Percentiles rank a stretch among this genome's conserved stretches.
These are phyloP conservation scores for Glyptemys insculpta DNA, from an alignment of 2,797 vertebrate species.

Conservation along the genomic window DNA sequence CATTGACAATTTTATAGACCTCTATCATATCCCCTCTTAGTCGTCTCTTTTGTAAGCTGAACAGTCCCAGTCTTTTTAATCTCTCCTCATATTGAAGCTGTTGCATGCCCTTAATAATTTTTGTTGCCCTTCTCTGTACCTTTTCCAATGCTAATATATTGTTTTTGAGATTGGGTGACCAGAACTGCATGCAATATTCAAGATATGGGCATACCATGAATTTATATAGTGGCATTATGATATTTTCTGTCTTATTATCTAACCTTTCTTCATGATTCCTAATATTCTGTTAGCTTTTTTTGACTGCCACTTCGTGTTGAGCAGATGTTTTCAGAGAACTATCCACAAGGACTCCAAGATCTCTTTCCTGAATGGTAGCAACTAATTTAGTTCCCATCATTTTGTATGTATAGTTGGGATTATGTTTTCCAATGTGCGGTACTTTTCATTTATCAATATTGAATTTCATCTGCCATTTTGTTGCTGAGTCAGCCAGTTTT, in stretches of 20 bases:
- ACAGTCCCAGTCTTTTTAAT: neutral
- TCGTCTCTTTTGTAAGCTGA: neutral
- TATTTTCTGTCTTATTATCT: neutral
- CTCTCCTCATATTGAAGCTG: neutral
- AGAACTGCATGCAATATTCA: neutral
- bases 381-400: neutral
- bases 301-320: neutral
- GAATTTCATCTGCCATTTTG: neutral
- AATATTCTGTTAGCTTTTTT: neutral
- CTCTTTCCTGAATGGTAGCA: neutral
- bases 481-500: neutral
- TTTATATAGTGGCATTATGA: neutral
- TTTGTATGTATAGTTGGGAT: neutral
- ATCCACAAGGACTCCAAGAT: neutral
- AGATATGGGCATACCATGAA: neutral
- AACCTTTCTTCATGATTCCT: neutral
- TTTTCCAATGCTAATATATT: neutral
- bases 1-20: neutral
- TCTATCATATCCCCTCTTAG: neutral
- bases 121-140: neutral
- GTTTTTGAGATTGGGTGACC: neutral
- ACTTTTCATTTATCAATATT: neutral
- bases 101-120: neutral
- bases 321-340: neutral
- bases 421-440: neutral